phyloP scores from a whole-genome alignment of 2,888 invertebrate genomes.

The Acanthosoma haemorrhoidale region DNA sequence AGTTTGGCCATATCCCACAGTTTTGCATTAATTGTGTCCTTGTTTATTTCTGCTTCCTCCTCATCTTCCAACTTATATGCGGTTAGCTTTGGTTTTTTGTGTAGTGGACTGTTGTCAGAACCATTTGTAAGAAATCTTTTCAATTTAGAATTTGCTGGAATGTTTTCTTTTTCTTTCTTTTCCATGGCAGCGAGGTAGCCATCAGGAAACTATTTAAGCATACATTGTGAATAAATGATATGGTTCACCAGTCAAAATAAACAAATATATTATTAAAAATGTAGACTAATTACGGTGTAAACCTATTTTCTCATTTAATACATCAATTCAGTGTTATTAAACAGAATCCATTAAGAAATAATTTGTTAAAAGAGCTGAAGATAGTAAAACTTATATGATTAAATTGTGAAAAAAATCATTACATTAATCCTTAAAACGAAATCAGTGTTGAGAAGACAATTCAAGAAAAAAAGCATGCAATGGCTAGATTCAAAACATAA shows the following conservation, averaged over 20 bases:
- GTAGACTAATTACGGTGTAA: background rate
- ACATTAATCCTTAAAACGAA: background rate
- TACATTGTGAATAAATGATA: no score
- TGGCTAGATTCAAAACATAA: no score
- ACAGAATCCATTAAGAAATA: background rate
- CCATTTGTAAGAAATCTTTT: background rate
- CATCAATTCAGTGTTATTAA: no score
- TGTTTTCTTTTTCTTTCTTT: conserved; percentile 47
- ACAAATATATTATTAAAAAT: background rate
- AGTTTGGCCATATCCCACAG: conserved; percentile 62
- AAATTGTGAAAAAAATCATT: background rate
- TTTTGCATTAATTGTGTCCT: conserved; percentile 58
- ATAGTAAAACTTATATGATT: background rate
- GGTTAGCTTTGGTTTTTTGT: conserved; percentile 45
- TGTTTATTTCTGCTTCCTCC: conserved; percentile 48
- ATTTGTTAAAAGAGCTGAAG: background rate
- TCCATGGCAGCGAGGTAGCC: conserved; percentile 63
- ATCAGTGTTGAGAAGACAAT: background rate
- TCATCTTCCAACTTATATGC: conserved; percentile 48
- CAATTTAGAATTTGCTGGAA: background rate
- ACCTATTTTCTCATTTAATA: no score
- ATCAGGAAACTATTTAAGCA: conserved; percentile 60
- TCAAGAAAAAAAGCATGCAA: background rate
- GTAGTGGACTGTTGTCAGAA: conserved; percentile 41
- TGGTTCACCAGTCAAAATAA: no score